phyloP scores from a whole-genome alignment of 2,888 invertebrate species.

The Pterobdella sp. region DNA sequence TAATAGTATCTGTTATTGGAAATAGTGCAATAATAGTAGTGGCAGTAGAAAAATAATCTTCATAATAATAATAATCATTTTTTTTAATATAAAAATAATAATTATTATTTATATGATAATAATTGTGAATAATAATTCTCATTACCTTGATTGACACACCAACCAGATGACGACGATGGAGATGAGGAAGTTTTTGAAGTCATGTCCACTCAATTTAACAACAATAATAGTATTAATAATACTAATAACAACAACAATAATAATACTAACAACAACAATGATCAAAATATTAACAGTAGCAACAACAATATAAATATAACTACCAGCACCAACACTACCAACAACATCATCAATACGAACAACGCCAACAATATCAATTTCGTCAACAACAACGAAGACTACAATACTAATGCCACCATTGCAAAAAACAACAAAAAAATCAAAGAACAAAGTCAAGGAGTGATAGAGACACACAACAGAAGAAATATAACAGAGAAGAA shows the following conservation, averaged over 20 bases:
- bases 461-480: no score
- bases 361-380: neutral
- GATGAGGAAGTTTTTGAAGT: neutral
- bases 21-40: no score
- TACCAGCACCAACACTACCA: neutral
- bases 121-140: no score
- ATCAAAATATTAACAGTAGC: neutral
- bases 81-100: no score
- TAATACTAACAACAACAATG: neutral
- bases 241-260: neutral
- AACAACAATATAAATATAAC: neutral
- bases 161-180: conserved; percentile 22
- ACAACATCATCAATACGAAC: neutral
- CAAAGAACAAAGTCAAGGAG: no score
- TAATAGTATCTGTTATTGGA: no score
- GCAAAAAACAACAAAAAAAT: no score
- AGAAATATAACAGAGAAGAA: no score
- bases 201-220: neutral
- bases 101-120: no score
- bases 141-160: no score
- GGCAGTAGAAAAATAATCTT: no score
- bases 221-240: neutral
- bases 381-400: neutral
- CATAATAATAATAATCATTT: no score
- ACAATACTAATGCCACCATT: conserved; percentile 1